Conservation (phyloP, 1,140 invertebrate species). For the Tribolium castaneum region DNA sequence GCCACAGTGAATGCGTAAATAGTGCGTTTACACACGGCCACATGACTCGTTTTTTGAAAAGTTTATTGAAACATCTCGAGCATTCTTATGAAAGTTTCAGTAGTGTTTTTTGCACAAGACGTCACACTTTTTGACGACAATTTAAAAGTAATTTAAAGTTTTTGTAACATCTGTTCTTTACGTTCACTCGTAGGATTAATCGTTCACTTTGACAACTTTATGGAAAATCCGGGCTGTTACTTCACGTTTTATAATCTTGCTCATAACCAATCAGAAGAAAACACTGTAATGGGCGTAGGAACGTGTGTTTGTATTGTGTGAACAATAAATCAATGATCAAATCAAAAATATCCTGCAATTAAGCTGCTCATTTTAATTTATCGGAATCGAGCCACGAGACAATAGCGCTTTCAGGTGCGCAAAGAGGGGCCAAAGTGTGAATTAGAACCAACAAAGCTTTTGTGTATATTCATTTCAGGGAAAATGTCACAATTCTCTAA, state of each 20-base stretch:
- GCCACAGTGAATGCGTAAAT: conserved; percentile 33
- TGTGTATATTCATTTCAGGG: conserved; percentile 28
- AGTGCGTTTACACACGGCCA: conserved; percentile 18
- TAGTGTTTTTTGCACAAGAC: neutral
- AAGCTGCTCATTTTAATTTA: conserved; percentile 28
- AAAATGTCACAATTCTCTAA: conserved; percentile 36
- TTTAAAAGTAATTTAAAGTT: neutral
- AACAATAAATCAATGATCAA: neutral
- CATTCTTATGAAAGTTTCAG: neutral
- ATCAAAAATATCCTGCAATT: conserved; percentile 8
- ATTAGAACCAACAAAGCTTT: conserved; percentile 24
- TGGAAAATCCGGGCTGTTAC: neutral
- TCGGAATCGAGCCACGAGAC: neutral
- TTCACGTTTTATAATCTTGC: neutral
- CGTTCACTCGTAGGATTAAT: neutral
- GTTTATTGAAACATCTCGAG: neutral
- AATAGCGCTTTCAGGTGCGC: conserved; percentile 20
- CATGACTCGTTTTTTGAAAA: neutral
- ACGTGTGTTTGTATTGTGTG: neutral
- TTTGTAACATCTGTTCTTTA: neutral
- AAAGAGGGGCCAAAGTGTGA: conserved; percentile 28
- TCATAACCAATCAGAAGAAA: neutral
- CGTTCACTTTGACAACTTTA: neutral
- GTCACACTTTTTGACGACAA: neutral
- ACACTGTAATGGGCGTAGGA: neutral